phyloP scores from a whole-genome alignment of 2,113 vertebrate genomes.

The Microcebus lehilahytsara region DNA sequence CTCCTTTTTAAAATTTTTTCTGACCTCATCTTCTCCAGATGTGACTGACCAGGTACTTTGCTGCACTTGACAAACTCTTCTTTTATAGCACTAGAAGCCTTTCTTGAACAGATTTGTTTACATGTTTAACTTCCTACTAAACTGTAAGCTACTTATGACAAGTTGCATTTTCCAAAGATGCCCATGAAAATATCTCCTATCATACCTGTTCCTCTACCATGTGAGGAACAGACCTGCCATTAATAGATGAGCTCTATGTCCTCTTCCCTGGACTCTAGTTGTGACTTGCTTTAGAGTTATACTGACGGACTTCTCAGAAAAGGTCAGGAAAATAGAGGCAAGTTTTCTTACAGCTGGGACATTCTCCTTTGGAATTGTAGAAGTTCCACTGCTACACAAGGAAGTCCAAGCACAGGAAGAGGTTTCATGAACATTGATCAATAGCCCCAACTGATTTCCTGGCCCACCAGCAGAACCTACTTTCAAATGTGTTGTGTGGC shows the following conservation, averaged over 20 bases:
- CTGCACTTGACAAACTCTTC: not conserved
- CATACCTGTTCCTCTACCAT: not conserved
- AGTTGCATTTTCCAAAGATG: not conserved
- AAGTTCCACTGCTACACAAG: not conserved
- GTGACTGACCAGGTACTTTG: not conserved
- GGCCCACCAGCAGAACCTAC: not conserved
- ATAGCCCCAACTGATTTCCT: not conserved
- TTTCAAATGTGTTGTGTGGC: not conserved
- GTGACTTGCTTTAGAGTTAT: not conserved
- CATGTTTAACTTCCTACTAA: not conserved
- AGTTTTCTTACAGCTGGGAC: not conserved
- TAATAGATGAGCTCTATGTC: not conserved
- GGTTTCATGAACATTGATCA: not conserved
- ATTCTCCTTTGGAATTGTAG: not conserved
- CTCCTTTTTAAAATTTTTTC: not conserved
- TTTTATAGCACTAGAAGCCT: not conserved
- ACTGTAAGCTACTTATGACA: not conserved
- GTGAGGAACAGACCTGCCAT: not conserved
- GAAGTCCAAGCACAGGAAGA: not conserved
- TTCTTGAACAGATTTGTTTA: not conserved
- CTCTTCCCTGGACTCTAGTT: not conserved
- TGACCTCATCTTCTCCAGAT: not conserved
- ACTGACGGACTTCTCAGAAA: not conserved
- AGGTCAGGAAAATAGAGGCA: not conserved
- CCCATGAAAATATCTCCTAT: not conserved